Evolutionary conservation across 2,113 vertebrate genomes (phyloP).

Genomic region (Sinocyclocheilus anshuiensis): DNA sequence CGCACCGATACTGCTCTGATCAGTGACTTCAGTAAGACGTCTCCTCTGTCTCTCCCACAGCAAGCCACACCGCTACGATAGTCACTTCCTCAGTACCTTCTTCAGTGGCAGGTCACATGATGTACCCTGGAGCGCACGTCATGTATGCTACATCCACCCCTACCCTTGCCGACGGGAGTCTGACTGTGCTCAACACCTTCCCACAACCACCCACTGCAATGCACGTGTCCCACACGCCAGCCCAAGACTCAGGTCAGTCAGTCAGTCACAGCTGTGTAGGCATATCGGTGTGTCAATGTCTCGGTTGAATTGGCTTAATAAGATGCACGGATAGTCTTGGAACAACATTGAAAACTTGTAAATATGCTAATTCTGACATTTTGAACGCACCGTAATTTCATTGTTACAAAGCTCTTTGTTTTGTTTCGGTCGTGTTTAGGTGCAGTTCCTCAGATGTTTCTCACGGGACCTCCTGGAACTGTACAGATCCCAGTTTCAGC

Average conservation of each 20-base stretch:
- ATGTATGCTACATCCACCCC: constrained; percentile 88
- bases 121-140: constrained; percentile 90
- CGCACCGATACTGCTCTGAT: too few species aligned
- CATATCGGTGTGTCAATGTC: too few species aligned
- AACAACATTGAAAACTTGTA: constrained; percentile 13
- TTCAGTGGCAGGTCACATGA: constrained; percentile 90
- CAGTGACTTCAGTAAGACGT: not conserved
- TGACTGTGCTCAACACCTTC: constrained; percentile 93
- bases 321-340: not conserved
- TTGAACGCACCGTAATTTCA: not conserved
- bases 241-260: constrained; percentile 85
- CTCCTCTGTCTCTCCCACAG: constrained; percentile 61
- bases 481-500: constrained; percentile 93
- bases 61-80: constrained; percentile 84
- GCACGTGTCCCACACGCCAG: constrained; percentile 84
- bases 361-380: not conserved
- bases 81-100: constrained; percentile 87
- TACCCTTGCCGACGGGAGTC: constrained; percentile 82
- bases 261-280: not conserved
- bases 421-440: constrained; percentile 70
- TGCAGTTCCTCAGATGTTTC: constrained; percentile 87
- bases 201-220: constrained; percentile 80
- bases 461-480: constrained; percentile 87
- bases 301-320: not conserved
- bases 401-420: not conserved